Evolutionary conservation across 2,113 vertebrate species (phyloP).

Genomic region (Nibea coibor): DNA sequence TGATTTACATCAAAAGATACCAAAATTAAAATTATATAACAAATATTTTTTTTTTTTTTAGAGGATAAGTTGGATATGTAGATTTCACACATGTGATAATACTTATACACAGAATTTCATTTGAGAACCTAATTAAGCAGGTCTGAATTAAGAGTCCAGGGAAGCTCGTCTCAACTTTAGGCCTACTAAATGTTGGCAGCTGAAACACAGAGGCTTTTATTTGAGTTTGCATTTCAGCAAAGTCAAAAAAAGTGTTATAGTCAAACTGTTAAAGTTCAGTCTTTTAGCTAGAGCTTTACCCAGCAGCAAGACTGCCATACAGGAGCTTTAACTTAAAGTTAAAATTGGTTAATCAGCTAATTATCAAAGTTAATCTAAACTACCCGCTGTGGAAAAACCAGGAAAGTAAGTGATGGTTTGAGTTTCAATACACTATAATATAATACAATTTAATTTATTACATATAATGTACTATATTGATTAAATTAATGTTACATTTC

Average conservation of each 20-base stretch:
- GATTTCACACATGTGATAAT: constrained; percentile 14
- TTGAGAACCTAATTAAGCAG: constrained; percentile 4
- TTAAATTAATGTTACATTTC: neutral
- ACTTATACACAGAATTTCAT: constrained; percentile 1
- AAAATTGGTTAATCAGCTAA: neutral
- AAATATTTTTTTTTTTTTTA: no score
- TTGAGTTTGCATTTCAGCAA: neutral
- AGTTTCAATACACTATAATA: neutral
- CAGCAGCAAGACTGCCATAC: neutral
- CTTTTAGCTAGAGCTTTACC: no score
- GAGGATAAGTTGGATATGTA: neutral
- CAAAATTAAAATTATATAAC: no score
- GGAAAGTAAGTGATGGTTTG: neutral
- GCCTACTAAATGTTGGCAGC: neutral
- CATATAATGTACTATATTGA: neutral
- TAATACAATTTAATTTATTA: neutral
- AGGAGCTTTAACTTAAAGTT: neutral
- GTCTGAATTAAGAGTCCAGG: constrained; percentile 11
- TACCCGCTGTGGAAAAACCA: neutral
- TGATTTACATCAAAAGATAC: neutral
- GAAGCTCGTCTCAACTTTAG: neutral
- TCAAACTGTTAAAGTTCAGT: neutral
- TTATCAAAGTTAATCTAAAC: neutral
- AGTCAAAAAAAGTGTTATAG: neutral
- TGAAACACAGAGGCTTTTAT: constrained; percentile 8